Evolutionary conservation across 1,140 invertebrate species (phyloP), one percentile per base, ranked within the genome.

Genomic region (Calephelis virginiensis): DNA sequence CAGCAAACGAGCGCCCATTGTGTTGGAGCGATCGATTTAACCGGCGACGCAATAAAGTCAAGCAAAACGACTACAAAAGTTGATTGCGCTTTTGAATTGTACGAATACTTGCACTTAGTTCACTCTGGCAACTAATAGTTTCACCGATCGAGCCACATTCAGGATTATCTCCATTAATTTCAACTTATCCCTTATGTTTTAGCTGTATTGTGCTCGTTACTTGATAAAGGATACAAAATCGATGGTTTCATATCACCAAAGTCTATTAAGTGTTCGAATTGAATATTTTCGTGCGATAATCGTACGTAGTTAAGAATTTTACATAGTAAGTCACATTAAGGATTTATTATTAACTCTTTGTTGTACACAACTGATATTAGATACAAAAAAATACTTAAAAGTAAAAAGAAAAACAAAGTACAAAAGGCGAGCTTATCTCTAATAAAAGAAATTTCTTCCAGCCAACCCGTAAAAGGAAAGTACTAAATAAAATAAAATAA

Each of bases 1-100:
- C 71, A 75, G 79, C 77, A 83, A 86, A 89, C 85, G 83, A 86
- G 82, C 69, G 71, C 67, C 74, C 71, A 85, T 85, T 89, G 83
- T 86, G 78, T 72, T 72, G 67, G 53, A 69, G 74, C 73, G 77
- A 82, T 86, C 80, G 81, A 82, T 85, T 83, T 81, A 83, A 82
- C 76, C 75, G 68, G 76, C 76, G 77, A 77, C 76, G 82, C 81
- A 82, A 85, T 87, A 89, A 78, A 71, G 72, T 73, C 74, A 64
- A 77, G 72, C 77, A 83, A 86, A 88, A 85, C 75, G 81, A 78
- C 74, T 73, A 80, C 77, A 69, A 80, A 83, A 84, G 72, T 82
- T 85, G 80, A 86, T 85, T 85, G 80, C 76, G 71, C 75, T 81
- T 81, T 82, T 75, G 77, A 81, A 78, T 75, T 77, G 71, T 75